A percentile compares a stretch with the other conserved stretches of the same genome.
Evolutionary conservation across 2,113 vertebrate species (phyloP).

Genomic region (Isurus oxyrinchus): DNA sequence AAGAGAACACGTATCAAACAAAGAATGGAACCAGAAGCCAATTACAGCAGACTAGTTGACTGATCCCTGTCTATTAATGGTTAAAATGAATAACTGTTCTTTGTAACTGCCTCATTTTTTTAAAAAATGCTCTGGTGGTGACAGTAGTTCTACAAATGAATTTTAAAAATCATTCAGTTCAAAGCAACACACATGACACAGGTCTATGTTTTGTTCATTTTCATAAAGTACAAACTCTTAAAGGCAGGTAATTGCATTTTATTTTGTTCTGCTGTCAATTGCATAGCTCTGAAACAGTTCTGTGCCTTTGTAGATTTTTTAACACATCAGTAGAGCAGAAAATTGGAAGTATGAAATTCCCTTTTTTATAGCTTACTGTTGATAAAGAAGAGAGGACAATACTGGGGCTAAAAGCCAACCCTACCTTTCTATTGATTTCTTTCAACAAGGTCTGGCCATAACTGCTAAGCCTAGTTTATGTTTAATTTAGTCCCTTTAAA

Average conservation of each 20-base stretch:
- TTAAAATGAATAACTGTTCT: neutral
- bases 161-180: neutral
- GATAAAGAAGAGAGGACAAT: neutral
- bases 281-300: neutral
- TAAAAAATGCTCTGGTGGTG: neutral
- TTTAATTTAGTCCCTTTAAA: neutral
- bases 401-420: neutral
- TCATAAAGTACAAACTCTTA: neutral
- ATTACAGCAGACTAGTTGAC: neutral
- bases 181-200: neutral
- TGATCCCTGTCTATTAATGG: neutral
- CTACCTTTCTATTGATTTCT: neutral
- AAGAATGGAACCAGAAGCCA: neutral
- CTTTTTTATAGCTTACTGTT: neutral
- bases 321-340: slow-evolving; percentile 1
- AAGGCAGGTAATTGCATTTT: neutral
- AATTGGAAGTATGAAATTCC: neutral
- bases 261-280: neutral
- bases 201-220: neutral
- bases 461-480: neutral
- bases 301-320: neutral
- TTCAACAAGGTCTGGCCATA: neutral
- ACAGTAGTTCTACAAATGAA: neutral
- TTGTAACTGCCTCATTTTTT: neutral
- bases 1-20: neutral